phyloP scores from a whole-genome alignment of 1,140 invertebrate genomes.

The Drosophila sp. region DNA sequence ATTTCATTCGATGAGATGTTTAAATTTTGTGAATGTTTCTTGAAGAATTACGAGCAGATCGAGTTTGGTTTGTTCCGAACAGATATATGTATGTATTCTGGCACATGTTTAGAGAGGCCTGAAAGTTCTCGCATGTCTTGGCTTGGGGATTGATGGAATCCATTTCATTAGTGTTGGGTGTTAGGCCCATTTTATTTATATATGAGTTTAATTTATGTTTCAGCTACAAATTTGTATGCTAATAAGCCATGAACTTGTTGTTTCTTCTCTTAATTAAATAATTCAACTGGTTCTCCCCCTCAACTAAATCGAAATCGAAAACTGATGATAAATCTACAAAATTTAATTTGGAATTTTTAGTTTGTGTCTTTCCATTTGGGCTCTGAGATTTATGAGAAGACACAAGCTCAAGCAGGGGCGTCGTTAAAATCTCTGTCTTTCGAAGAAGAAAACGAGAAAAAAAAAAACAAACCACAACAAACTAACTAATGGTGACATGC shows the following conservation, averaged over 20 bases:
- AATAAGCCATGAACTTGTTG: conserved; percentile 47
- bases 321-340: conserved; percentile 57
- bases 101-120: not conserved
- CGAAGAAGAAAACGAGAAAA: conserved; percentile 32
- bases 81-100: not conserved
- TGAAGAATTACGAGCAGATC: not conserved
- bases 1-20: not conserved
- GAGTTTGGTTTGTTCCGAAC: not conserved
- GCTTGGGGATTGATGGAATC: conserved; percentile 33
- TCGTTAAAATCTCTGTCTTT: conserved; percentile 23
- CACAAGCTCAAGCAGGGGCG: conserved; percentile 41
- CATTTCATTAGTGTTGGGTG: conserved; percentile 61
- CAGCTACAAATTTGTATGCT: conserved; percentile 65
- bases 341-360: conserved; percentile 28
- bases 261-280: conserved; percentile 56
- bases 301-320: conserved; percentile 62
- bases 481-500: conserved; percentile 4
- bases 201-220: conserved; percentile 44
- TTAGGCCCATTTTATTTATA: conserved; percentile 35
- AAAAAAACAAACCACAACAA: conserved; percentile 28
- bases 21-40: not conserved
- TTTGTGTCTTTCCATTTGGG: conserved; percentile 24
- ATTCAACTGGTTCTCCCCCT: conserved; percentile 61
- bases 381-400: conserved; percentile 21
- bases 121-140: conserved; percentile 10